Evolutionary conservation across 2,888 invertebrate species (phyloP).

Genomic region (Helleia helle): DNA sequence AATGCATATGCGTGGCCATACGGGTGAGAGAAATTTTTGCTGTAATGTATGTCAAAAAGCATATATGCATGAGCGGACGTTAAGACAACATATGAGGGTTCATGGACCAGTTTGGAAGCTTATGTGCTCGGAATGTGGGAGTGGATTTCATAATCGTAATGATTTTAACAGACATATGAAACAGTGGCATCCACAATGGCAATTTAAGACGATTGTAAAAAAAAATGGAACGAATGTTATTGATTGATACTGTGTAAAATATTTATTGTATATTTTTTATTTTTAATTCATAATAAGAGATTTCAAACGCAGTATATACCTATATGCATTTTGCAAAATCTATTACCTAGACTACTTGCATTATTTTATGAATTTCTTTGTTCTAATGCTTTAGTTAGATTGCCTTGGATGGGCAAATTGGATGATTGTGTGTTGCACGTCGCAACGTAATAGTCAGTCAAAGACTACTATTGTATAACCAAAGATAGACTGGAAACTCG

Average conservation of each 20-base stretch:
- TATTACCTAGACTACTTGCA: no score
- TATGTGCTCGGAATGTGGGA: conserved; percentile 50
- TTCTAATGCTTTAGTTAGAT: no score
- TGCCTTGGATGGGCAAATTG: no score
- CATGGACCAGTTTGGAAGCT: conserved; percentile 52
- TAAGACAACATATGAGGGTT: conserved; percentile 55
- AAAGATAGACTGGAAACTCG: no score
- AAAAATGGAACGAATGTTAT: conserved; percentile 35
- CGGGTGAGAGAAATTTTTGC: conserved; percentile 55
- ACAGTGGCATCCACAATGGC: conserved; percentile 59
- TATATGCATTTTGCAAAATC: no score
- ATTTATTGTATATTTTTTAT: no score
- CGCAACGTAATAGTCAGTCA: no score
- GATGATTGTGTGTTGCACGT: no score
- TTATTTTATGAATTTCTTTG: no score
- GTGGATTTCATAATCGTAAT: conserved; percentile 46
- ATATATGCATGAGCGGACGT: conserved; percentile 57
- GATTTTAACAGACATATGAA: conserved; percentile 57
- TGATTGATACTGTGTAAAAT: conserved; percentile 9
- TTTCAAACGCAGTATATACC: no score
- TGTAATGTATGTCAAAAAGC: conserved; percentile 54
- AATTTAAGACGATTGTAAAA: conserved; percentile 43
- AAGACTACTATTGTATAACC: no score
- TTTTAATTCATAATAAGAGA: no score
- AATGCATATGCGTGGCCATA: conserved; percentile 55